These are phyloP conservation scores for Naso thynnoides DNA, from an alignment of 2,797 vertebrate species.

Conservation along the genomic window DNA sequence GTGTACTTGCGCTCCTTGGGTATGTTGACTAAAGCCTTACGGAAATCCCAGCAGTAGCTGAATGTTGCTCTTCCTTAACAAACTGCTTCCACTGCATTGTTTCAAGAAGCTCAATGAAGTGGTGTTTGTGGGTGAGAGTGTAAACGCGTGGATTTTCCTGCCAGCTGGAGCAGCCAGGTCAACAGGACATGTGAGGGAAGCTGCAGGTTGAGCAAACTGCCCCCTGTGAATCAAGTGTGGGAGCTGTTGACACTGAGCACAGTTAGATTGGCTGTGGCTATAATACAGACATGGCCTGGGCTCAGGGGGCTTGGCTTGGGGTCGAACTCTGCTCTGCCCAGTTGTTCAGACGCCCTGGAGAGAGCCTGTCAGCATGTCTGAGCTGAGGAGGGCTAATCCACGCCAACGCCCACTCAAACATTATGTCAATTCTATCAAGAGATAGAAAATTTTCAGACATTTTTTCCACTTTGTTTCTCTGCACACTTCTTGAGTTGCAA, in stretches of 20 bases:
- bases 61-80: conserved; percentile 42
- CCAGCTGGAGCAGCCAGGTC: conserved; percentile 59
- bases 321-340: conserved; percentile 45
- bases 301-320: conserved; percentile 52
- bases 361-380: conserved; percentile 58
- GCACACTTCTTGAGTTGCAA: neutral
- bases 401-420: conserved; percentile 10
- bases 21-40: conserved; percentile 40
- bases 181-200: conserved; percentile 53
- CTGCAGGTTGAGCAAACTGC: conserved; percentile 65
- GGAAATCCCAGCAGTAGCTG: conserved; percentile 10
- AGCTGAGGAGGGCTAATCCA: conserved; percentile 65
- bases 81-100: conserved; percentile 6
- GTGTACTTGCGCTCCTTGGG: conserved; percentile 23
- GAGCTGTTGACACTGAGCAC: conserved; percentile 70
- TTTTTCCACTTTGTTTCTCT: neutral
- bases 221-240: conserved; percentile 52
- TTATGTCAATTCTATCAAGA: neutral
- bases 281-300: conserved; percentile 50
- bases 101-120: conserved; percentile 48
- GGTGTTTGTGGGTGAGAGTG: conserved; percentile 40
- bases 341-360: conserved; percentile 44
- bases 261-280: conserved; percentile 65
- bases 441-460: neutral
- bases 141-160: conserved; percentile 57